These are phyloP conservation scores for Apodemia zela DNA, from an alignment of 2,888 invertebrate species.

Conservation along the genomic window DNA sequence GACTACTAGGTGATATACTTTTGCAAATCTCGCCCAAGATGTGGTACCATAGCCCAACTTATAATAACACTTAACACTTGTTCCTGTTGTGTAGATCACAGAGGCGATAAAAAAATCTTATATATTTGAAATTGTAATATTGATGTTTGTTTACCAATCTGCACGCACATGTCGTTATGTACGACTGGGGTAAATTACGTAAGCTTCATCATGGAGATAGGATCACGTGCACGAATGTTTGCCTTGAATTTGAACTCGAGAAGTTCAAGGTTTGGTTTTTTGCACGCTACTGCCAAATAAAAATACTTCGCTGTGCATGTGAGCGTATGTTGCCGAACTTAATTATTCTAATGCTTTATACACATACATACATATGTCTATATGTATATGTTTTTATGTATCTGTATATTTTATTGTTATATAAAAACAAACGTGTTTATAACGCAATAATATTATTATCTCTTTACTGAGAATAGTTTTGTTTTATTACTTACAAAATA, in stretches of 20 bases:
- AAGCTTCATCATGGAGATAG: conserved; percentile 43
- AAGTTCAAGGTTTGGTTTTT: conserved; percentile 77
- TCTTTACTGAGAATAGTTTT: neutral
- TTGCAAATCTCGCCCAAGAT: too few relatives aligned
- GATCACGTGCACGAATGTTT: conserved; percentile 58
- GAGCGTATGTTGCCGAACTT: conserved; percentile 29
- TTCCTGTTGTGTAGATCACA: too few relatives aligned
- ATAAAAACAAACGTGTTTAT: neutral
- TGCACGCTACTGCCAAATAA: conserved; percentile 55
- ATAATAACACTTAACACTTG: too few relatives aligned
- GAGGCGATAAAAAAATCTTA: neutral
- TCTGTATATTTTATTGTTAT: neutral
- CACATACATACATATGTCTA: conserved; percentile 24
- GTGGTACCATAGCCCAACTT: too few relatives aligned
- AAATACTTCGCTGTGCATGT: conserved; percentile 42
- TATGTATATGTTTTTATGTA: too few relatives aligned
- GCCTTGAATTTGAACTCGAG: conserved; percentile 72
- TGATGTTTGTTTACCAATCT: conserved; percentile 31
- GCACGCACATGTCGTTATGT: conserved; percentile 31
- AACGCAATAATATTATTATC: too few relatives aligned
- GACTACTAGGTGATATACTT: too few relatives aligned
- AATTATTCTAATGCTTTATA: conserved; percentile 28
- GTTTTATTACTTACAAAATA: neutral
- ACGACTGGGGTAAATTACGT: conserved; percentile 50
- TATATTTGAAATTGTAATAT: conserved; percentile 18